Conservation (phyloP, 1,140 invertebrate species). For the Lepidurus apus region DNA sequence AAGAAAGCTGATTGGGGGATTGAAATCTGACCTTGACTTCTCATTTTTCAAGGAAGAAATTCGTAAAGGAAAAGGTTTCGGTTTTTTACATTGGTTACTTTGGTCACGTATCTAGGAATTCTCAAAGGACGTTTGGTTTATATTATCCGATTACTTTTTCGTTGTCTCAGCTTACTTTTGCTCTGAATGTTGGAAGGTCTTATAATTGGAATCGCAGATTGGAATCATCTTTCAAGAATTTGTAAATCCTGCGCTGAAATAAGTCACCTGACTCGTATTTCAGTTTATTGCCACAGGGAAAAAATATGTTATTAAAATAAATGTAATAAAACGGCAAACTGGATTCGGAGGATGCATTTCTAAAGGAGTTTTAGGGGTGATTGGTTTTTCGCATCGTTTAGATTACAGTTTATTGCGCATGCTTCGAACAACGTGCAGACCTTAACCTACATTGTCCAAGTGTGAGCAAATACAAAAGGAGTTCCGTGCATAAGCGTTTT, state of each 20-base stretch:
- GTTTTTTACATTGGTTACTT: not conserved
- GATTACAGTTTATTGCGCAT: not conserved
- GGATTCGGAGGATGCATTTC: not conserved
- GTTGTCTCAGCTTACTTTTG: too few relatives aligned
- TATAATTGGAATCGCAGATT: too few relatives aligned
- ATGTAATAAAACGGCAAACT: not conserved
- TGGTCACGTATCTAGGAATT: not conserved
- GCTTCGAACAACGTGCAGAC: not conserved
- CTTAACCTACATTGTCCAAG: constrained; percentile 6
- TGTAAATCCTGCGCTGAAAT: too few relatives aligned
- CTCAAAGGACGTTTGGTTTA: not conserved
- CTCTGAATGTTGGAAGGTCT: too few relatives aligned
- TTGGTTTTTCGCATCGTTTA: constrained; percentile 8
- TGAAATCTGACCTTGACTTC: not conserved
- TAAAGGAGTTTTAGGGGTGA: not conserved
- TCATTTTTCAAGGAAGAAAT: not conserved
- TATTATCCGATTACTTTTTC: not conserved
- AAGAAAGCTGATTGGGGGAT: not conserved
- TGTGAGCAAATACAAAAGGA: not conserved
- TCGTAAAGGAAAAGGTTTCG: not conserved
- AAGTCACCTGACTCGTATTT: too few relatives aligned
- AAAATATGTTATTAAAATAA: not conserved
- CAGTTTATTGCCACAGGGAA: too few relatives aligned
- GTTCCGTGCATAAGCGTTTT: not conserved
- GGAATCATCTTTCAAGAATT: too few relatives aligned